Evolutionary conservation across 2,797 vertebrate species (phyloP).

Genomic region (Threskiornis aethiopicus): DNA sequence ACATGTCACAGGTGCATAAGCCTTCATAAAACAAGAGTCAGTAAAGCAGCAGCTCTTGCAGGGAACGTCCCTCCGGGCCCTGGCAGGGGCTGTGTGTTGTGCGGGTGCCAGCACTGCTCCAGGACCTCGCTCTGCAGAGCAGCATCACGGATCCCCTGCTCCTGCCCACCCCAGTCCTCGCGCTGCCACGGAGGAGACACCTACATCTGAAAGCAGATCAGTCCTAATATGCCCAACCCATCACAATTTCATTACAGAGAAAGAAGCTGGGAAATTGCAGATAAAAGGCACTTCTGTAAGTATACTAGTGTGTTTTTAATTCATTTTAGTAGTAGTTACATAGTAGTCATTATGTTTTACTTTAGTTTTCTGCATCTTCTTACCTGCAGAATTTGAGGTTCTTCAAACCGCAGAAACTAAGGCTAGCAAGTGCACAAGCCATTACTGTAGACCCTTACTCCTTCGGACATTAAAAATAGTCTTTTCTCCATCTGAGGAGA

Average conservation of each 20-base stretch:
- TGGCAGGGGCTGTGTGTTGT: background rate
- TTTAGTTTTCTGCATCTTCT: background rate
- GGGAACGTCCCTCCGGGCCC: background rate
- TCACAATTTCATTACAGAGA: background rate
- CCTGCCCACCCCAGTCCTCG: background rate
- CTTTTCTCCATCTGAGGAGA: background rate
- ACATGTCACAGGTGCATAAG: background rate
- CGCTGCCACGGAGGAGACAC: background rate
- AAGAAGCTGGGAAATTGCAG: background rate
- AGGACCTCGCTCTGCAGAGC: background rate
- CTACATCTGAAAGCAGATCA: background rate
- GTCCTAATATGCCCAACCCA: background rate
- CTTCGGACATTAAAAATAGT: background rate
- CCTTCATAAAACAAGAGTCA: background rate
- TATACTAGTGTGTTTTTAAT: background rate
- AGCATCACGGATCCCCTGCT: background rate
- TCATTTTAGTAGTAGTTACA: background rate
- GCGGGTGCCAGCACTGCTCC: background rate
- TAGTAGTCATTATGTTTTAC: background rate
- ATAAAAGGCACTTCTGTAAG: background rate
- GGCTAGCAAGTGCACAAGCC: background rate
- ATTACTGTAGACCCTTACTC: background rate
- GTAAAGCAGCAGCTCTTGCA: background rate
- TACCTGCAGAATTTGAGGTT: background rate
- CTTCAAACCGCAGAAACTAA: background rate